A percentile compares a stretch with the other conserved stretches of the same genome.
These are phyloP conservation scores for Gopherus flavomarginatus DNA, from an alignment of 2,113 vertebrate species.

Conservation along the genomic window DNA sequence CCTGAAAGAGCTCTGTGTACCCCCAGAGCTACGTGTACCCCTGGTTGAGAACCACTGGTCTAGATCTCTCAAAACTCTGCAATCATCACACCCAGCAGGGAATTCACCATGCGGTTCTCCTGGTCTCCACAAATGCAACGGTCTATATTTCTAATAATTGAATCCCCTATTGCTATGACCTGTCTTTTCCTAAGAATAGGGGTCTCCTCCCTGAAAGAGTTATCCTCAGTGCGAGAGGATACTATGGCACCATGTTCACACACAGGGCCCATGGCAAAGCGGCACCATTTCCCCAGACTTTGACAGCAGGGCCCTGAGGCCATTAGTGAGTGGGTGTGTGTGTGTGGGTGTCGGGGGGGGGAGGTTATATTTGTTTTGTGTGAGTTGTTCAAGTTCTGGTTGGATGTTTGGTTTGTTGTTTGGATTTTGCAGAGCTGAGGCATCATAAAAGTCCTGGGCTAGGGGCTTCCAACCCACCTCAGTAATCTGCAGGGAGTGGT, in stretches of 20 bases:
- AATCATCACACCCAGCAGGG: background rate
- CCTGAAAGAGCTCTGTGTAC: too few species aligned
- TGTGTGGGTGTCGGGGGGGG: too few species aligned
- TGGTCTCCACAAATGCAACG: background rate
- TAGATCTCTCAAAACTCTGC: background rate
- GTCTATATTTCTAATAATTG: background rate
- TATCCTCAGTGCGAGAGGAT: too few species aligned
- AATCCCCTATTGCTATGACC: background rate
- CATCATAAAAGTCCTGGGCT: background rate
- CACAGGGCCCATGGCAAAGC: too few species aligned
- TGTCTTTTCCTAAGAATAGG: background rate
- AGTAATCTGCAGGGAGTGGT: background rate
- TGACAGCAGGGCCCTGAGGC: too few species aligned
- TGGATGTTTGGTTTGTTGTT: too few species aligned
- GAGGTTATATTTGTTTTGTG: background rate
- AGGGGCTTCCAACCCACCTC: background rate
- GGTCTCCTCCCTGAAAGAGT: too few species aligned
- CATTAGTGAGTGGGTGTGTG: too few species aligned
- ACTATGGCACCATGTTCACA: too few species aligned
- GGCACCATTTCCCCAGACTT: too few species aligned
- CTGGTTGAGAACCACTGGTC: too few species aligned
- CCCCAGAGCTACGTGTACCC: too few species aligned
- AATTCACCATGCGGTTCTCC: background rate
- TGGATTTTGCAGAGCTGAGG: background rate
- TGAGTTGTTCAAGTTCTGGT: background rate